Evolutionary conservation across 2,888 invertebrate species (phyloP), one percentile per base, ranked within the genome.

Genomic region (Myopa testacea): DNA sequence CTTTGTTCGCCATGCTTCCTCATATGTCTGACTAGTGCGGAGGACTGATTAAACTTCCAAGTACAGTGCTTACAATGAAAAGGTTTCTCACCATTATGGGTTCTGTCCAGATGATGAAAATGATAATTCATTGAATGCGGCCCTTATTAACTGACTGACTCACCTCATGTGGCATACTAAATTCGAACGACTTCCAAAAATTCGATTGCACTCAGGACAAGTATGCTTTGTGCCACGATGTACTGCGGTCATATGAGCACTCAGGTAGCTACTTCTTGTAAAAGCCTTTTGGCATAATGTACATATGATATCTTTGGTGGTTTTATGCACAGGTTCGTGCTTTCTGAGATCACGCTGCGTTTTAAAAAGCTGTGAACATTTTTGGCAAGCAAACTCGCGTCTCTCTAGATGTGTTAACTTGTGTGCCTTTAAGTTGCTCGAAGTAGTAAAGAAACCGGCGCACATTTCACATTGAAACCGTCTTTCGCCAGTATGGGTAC

Each of bases 401-500:
- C 81, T 78, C 50, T 82, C 81, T 16, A 79, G 69, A 78, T 85
- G 85, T 16, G 82, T 84, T 26, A 81, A 78, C 72, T 81, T 83
- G 79, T 85, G 85, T 4, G 83, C 82, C 38, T 85, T 85, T 37
- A 85, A 73, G 81, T 85, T 85, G 65, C 84, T 84, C 12, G 84
- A 84, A 10, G 84, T 85, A 58, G 83, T 83, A 69, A 84, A 84
- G 76, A 85, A 84, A 50, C 81, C 81, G 5, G 84, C 80, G 78
- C 85, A 85, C 50, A 84, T 82, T 78, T 85, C 85, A 70, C 85
- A 85, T 69, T 84, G 84, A 81, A 83, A 85, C 52, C 84, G 84
- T 70, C 83, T 81, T 79, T 82, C 82, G 14, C 79, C 81, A 4
- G 80, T 83, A 67, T 84, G 84, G 62, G 81, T 82, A 10, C 84